Conservation (phyloP, 2,113 vertebrate genomes). For the Cariama cristata region DNA sequence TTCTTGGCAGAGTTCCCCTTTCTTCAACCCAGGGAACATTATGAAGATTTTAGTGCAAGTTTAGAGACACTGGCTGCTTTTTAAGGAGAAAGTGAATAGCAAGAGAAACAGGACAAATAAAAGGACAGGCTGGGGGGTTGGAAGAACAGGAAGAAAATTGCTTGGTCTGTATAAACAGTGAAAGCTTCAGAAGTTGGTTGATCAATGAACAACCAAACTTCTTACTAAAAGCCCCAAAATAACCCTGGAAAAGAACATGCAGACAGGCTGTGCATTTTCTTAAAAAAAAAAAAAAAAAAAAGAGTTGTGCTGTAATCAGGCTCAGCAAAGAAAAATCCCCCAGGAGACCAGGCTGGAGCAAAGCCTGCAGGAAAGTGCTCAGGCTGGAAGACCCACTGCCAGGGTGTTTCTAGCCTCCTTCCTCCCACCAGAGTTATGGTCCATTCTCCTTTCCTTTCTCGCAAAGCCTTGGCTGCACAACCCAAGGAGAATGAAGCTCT, state of each 20-base stretch:
- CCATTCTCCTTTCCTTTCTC: not conserved
- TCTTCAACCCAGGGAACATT: not conserved
- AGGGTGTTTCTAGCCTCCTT: not conserved
- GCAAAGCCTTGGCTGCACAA: not conserved
- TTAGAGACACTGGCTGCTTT: not conserved
- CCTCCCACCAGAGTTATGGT: not conserved
- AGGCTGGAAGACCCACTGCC: not conserved
- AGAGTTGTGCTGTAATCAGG: not conserved
- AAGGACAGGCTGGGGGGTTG: not conserved
- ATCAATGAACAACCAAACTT: not conserved
- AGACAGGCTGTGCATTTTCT: not conserved
- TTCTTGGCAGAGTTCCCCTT: not conserved
- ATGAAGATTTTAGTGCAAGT: not conserved
- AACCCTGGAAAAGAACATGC: not conserved
- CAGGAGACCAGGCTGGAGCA: not conserved
- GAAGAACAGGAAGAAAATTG: not conserved
- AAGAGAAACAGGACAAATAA: not conserved
- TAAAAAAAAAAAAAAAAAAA: no score
- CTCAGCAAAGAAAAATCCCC: not conserved
- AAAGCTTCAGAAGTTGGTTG: not conserved
- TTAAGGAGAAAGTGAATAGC: not conserved
- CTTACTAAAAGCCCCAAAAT: not conserved
- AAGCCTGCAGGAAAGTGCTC: not conserved
- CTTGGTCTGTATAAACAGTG: not conserved
- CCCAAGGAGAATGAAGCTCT: not conserved